These are phyloP conservation scores for Coleophora flavipennella DNA, from an alignment of 2,888 invertebrate genomes.

Conservation along the genomic window DNA sequence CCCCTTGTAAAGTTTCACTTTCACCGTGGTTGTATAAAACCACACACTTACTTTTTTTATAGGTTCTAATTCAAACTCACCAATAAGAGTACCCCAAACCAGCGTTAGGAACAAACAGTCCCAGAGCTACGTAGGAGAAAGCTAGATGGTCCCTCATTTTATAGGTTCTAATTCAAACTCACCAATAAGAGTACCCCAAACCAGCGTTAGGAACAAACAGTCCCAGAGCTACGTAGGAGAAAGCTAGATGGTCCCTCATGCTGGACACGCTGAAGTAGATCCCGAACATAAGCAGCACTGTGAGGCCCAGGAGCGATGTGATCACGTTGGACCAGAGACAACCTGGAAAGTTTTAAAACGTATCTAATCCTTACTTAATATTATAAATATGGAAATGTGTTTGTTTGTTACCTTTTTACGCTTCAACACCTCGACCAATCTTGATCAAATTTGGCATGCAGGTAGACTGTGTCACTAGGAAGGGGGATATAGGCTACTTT, in stretches of 20 bases:
- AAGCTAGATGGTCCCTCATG: slow-evolving; percentile 41
- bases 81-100: slow-evolving; percentile 58
- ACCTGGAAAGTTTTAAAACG: slow-evolving; percentile 40
- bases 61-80: slow-evolving; percentile 28
- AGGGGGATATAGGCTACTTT: too few species aligned
- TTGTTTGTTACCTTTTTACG: too few species aligned
- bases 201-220: slow-evolving; percentile 25
- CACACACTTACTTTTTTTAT: too few species aligned
- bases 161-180: slow-evolving; percentile 13
- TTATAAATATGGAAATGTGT: too few species aligned
- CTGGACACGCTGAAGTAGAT: slow-evolving; percentile 50
- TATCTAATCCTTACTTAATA: too few species aligned
- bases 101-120: slow-evolving; percentile 25
- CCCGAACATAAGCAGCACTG: slow-evolving; percentile 47
- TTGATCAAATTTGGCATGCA: too few species aligned
- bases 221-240: slow-evolving; percentile 44
- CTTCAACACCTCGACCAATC: too few species aligned
- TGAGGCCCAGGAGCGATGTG: slow-evolving; percentile 30
- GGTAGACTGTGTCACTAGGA: too few species aligned
- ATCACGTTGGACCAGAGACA: slow-evolving; percentile 46
- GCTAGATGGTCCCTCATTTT: too few species aligned
- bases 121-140: slow-evolving; percentile 45
- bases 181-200: slow-evolving; percentile 63
- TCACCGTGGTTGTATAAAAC: too few species aligned
- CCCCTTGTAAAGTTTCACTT: too few species aligned